Base-by-base conservation (phyloP, 2,888 invertebrate genomes). In the Scrobipalpa atriplicella region DNA sequence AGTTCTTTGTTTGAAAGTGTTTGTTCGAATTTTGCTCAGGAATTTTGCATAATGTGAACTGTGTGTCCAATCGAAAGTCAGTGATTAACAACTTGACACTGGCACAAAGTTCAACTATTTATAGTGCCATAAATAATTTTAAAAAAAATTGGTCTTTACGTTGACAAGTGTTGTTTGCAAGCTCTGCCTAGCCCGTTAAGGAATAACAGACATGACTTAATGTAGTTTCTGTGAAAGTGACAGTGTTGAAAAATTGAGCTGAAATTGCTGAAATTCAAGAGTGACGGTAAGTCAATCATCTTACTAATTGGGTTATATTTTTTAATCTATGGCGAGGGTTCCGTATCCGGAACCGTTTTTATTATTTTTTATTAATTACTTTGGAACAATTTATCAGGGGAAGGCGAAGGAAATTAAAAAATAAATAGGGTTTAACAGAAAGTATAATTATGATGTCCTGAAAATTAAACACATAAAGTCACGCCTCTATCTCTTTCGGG, bases 241-340 rank as follows among this genome's bases (percentile, higher is more conserved):
- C 1, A 56, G 11, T 29, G 29, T 21, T 21, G 19, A 21, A 21
- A n/a, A 21, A 10, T 21, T 56, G 1, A 0, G 21, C 11, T 13
- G 13, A 56, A 56, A 19, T 18, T 0, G n/a, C 16, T 47, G 47
- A 13, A 13, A 21, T 29, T 11, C 21, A 3, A 13, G 29, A 11
- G 13, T 21, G 11, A 56, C 54, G 54, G 54, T 56, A 56, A 56
- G 54, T 56, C 29, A 13, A 21, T 56, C 54, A 21, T 56, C 54
- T 21, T 13, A 13, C 13, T 56, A 56, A 29, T 56, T 56, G 29
- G 47, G 21, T 56, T 56, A 10, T 29, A 29, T 56, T 56, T 56
- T n/a, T 29, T 56, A 56, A 21, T 47, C n/a, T 47, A 5, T 47
- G 6, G 11, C 29, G 29, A 6, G 19, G 11, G 11, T 11, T 2